A percentile compares a stretch with the other conserved stretches of the same genome.
phyloP scores from a whole-genome alignment of 2,113 vertebrate genomes.

The Rhinichthys klamathensis region DNA sequence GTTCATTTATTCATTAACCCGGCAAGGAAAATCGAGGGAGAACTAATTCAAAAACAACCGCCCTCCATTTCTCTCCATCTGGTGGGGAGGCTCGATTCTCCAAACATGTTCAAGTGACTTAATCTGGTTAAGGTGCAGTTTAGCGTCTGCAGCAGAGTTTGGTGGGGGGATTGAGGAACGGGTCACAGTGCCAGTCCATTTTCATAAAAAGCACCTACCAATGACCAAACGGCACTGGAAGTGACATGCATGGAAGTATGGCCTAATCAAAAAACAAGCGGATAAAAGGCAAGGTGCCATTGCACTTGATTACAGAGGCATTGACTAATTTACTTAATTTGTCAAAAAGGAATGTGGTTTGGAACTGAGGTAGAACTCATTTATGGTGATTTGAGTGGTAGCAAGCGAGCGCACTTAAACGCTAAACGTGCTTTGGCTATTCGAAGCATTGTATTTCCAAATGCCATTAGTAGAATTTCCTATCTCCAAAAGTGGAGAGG shows the following conservation, averaged over 20 bases:
- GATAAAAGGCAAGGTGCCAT: constrained; percentile 29
- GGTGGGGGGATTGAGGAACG: constrained; percentile 4
- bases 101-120: constrained; percentile 47
- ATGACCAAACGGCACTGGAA: constrained; percentile 24
- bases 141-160: constrained; percentile 28
- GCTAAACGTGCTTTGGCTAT: constrained; percentile 11
- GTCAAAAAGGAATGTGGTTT: constrained; percentile 39
- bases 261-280: constrained; percentile 33
- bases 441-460: constrained; percentile 3
- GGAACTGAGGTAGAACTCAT: constrained; percentile 36
- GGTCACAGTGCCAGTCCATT: constrained; percentile 29
- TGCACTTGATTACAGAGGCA: constrained; percentile 27
- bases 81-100: constrained; percentile 45
- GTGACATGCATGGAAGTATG: constrained; percentile 27
- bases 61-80: constrained; percentile 50
- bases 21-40: constrained; percentile 51
- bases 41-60: constrained; percentile 54
- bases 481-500: background rate
- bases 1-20: constrained; percentile 63
- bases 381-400: constrained; percentile 27
- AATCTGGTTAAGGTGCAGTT: constrained; percentile 53
- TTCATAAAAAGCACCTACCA: constrained; percentile 38
- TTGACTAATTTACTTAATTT: constrained; percentile 47
- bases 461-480: constrained; percentile 27
- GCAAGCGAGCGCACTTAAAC: background rate